Evolutionary conservation across 2,113 vertebrate genomes (phyloP).

Genomic region (Aegotheles bennettii): DNA sequence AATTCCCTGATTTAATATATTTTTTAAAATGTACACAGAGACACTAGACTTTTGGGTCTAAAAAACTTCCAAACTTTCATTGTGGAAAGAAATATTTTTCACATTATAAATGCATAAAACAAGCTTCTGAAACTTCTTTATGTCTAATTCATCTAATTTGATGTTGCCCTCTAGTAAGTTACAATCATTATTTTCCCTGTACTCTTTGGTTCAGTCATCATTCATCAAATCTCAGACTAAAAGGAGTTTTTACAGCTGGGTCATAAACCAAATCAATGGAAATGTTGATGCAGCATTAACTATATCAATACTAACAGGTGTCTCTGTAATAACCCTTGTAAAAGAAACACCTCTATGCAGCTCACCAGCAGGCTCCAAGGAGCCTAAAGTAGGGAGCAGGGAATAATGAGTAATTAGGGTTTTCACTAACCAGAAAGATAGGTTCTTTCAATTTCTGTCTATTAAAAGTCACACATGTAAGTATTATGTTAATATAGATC

Average conservation of each 20-base stretch:
- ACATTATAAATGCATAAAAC: slow-evolving; percentile 7
- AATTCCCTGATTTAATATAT: neutral
- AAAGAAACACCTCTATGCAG: slow-evolving; percentile 70
- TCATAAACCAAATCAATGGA: slow-evolving; percentile 78
- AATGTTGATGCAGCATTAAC: slow-evolving; percentile 75
- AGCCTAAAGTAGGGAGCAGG: slow-evolving; percentile 25
- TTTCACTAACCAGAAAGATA: slow-evolving; percentile 42
- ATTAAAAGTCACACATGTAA: slow-evolving; percentile 13
- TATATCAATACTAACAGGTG: slow-evolving; percentile 74
- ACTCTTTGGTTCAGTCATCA: slow-evolving; percentile 61
- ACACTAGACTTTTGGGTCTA: neutral
- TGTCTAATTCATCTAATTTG: slow-evolving; percentile 44
- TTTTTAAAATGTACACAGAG: neutral
- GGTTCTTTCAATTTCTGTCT: slow-evolving; percentile 20
- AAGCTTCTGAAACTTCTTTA: slow-evolving; percentile 64
- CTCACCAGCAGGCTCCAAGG: slow-evolving; percentile 37
- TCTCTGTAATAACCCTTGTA: slow-evolving; percentile 72
- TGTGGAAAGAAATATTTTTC: slow-evolving; percentile 23
- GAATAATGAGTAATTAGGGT: slow-evolving; percentile 52
- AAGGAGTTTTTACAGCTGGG: slow-evolving; percentile 79
- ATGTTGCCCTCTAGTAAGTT: slow-evolving; percentile 39
- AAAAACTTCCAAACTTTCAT: neutral
- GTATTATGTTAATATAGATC: neutral
- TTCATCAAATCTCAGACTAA: slow-evolving; percentile 67
- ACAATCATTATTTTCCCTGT: slow-evolving; percentile 39